A percentile compares a stretch with the other conserved stretches of the same genome.
phyloP scores from a whole-genome alignment of 2,888 invertebrate species.

The Gortyna flavago region DNA sequence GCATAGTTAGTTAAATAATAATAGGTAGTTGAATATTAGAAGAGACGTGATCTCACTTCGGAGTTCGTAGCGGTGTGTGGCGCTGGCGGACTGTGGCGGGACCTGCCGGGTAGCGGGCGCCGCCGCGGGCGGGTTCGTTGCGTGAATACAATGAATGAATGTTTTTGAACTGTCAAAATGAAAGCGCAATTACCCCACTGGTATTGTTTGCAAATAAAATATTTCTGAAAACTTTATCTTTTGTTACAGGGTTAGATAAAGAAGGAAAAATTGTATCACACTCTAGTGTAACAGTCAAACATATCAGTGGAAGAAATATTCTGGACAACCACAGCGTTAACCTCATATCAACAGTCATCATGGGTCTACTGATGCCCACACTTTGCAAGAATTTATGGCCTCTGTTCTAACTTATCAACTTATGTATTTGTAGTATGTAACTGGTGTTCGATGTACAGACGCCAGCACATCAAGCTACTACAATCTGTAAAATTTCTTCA shows the following conservation, averaged over 20 bases:
- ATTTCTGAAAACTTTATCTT: constrained; percentile 5
- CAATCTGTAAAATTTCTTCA: too few species aligned
- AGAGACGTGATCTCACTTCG: too few species aligned
- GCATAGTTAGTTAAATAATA: too few species aligned
- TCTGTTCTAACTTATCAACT: constrained; percentile 69
- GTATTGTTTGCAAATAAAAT: not conserved
- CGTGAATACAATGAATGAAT: too few species aligned
- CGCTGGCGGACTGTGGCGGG: too few species aligned
- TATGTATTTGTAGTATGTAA: not conserved
- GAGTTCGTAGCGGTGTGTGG: too few species aligned
- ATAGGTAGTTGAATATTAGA: too few species aligned
- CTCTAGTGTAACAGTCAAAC: constrained; percentile 92
- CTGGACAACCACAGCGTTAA: constrained; percentile 97
- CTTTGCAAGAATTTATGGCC: constrained; percentile 86
- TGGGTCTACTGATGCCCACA: constrained; percentile 92
- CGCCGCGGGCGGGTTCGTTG: too few species aligned
- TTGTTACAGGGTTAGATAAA: constrained; percentile 91
- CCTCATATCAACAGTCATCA: constrained; percentile 94
- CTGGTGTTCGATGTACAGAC: constrained; percentile 17
- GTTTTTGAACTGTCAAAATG: not conserved
- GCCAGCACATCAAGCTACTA: too few species aligned
- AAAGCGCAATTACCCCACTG: not conserved
- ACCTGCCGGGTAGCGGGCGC: too few species aligned
- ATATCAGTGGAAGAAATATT: constrained; percentile 93
- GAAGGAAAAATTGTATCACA: constrained; percentile 93